Evolutionary conservation across 2,888 invertebrate species (phyloP), one percentile per base, ranked within the genome.

Genomic region (Perdita meconis): DNA sequence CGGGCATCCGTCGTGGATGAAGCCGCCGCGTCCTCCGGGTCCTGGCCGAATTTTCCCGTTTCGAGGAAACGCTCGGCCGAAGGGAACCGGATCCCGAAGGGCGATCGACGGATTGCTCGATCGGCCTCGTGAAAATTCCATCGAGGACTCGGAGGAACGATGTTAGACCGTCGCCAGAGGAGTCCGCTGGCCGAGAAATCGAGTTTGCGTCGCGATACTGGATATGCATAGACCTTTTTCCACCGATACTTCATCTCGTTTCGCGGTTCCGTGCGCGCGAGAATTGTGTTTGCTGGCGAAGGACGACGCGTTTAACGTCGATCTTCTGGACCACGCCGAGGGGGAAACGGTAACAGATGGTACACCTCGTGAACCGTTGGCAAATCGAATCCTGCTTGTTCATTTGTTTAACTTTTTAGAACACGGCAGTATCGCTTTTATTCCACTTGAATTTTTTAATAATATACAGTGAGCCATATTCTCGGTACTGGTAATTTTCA

Each of bases 181-280:
- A 19, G 19, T 47, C 47, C 47, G 19, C 47, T 47, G 19, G 19
- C 26, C 47, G 6, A 16, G 40, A 53, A 69, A 77, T 77, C 59
- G 36, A 42, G 59, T 77, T 77, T 68, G 36, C 68, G 19, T 19
- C 40, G 50, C 59, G 57, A 50, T 56, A 60, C 57, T 26, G 64
- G 51, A 59, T 55, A 74, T 74, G 66, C 76, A 77, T 74, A 66
- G 56, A 56, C 53, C 30, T 30, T 60, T 68, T 64, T 51, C 51
- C 47, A n/a, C n/a, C 55, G 47, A 77, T 69, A 59, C 74, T 57
- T 74, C 40, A 74, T 74, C 68, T 64, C 51, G 51, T 68, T 75
- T 74, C n/a, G 63, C 66, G 77, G 47, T 57, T 19, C 59, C 60
- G 55, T 60, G 57, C 36, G 16, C 59, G 68, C 53, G 47, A 65